Percentiles rank a stretch among this genome's conserved stretches.
These are phyloP conservation scores for Panagrolaimus sp. DNA, from an alignment of 1,140 invertebrate species.

Conservation along the genomic window DNA sequence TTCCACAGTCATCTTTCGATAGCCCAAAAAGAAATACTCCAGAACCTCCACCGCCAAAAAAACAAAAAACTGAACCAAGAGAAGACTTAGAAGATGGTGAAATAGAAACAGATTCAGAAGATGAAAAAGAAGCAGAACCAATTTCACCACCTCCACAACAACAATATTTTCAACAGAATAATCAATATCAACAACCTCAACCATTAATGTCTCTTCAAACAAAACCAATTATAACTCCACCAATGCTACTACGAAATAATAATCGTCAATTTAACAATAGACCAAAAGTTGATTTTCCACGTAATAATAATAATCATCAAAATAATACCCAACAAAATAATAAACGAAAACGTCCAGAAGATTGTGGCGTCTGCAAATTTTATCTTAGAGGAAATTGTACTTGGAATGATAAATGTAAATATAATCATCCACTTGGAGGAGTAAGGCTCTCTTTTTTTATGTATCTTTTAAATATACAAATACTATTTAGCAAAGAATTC, in stretches of 20 bases:
- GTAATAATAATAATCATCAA: background rate
- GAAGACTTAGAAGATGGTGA: slow-evolving; percentile 22
- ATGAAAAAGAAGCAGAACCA: slow-evolving; percentile 5
- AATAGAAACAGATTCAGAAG: slow-evolving; percentile 17
- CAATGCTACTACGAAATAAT: background rate
- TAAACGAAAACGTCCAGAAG: background rate
- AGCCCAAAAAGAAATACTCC: background rate
- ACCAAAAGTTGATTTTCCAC: background rate
- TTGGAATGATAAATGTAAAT: slow-evolving; percentile 18
- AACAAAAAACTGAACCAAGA: background rate
- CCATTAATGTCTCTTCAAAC: background rate
- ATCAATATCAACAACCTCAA: background rate
- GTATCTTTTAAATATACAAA: too few species aligned
- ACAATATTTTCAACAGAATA: too few species aligned
- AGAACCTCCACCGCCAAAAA: background rate
- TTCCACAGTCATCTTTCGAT: background rate
- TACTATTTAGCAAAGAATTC: background rate
- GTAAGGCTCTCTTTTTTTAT: background rate
- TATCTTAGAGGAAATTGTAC: slow-evolving; percentile 21
- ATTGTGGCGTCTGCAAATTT: slow-evolving; percentile 21
- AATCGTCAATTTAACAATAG: background rate
- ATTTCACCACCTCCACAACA: background rate
- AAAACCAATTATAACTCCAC: background rate
- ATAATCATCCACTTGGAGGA: slow-evolving; percentile 12
- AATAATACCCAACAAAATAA: background rate